A percentile compares a stretch with the other conserved stretches of the same genome.
phyloP scores from a whole-genome alignment of 2,113 vertebrate species.

The Rhadina sibilatrix region DNA sequence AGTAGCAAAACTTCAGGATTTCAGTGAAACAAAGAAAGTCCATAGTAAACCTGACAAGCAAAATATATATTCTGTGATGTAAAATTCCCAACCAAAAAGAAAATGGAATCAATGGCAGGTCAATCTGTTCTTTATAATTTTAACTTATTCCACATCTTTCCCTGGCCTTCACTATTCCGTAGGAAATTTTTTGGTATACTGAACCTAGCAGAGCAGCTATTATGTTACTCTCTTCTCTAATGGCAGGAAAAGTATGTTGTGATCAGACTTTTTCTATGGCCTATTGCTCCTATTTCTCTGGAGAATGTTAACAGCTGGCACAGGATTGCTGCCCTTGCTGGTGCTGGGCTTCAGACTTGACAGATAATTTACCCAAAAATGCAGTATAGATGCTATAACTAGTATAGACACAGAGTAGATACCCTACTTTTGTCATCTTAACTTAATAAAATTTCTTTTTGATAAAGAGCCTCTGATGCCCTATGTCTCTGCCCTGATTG shows the following conservation, averaged over 20 bases:
- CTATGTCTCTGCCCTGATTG: background rate
- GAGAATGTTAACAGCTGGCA: background rate
- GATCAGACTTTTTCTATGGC: background rate
- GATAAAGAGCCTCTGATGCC: background rate
- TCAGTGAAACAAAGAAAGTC: background rate
- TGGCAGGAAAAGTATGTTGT: background rate
- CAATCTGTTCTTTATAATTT: background rate
- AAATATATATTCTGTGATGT: background rate
- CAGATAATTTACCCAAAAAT: background rate
- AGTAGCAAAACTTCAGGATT: slow-evolving; percentile 15
- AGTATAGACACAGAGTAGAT: background rate
- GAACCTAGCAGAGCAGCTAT: background rate
- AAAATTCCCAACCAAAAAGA: slow-evolving; percentile 1
- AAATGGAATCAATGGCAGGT: background rate
- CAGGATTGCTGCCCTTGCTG: background rate
- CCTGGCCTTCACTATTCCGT: background rate
- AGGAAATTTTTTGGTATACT: background rate
- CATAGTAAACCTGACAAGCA: background rate
- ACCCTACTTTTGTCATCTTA: background rate
- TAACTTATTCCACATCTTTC: background rate
- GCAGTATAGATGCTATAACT: background rate
- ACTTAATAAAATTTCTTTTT: background rate
- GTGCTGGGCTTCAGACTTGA: background rate
- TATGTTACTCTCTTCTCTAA: background rate
- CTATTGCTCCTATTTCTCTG: slow-evolving; percentile 11